phyloP scores from a whole-genome alignment of 1,140 invertebrate species.

The Anoplolepis gracilipes region DNA sequence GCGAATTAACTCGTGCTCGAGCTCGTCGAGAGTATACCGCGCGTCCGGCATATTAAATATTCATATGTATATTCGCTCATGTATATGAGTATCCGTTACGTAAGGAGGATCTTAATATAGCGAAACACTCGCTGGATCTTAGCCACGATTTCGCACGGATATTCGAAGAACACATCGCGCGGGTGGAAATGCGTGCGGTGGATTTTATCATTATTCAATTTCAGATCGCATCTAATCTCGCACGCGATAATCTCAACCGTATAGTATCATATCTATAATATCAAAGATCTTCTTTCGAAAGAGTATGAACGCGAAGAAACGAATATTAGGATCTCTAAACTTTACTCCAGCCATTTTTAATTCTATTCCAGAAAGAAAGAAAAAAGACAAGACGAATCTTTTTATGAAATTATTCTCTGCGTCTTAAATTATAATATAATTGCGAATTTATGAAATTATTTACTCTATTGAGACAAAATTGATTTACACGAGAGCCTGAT shows the following conservation, averaged over 20 bases:
- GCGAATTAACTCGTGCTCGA: conserved; percentile 27
- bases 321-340: neutral
- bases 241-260: too few relatives aligned
- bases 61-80: conserved; percentile 50
- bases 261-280: too few relatives aligned
- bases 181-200: conserved; percentile 2
- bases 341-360: neutral
- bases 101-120: conserved; percentile 77
- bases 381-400: neutral
- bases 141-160: conserved; percentile 68
- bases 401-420: too few relatives aligned
- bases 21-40: conserved; percentile 13
- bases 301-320: neutral
- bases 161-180: conserved; percentile 32
- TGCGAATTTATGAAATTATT: neutral
- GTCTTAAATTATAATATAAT: conserved; percentile 12
- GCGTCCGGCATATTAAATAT: conserved; percentile 69
- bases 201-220: conserved; percentile 37
- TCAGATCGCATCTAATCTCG: conserved; percentile 24
- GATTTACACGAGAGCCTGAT: neutral
- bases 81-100: conserved; percentile 77
- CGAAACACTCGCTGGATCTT: conserved; percentile 77
- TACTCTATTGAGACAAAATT: neutral
- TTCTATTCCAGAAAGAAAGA: neutral
- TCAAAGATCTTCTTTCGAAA: neutral